phyloP scores from a whole-genome alignment of 2,113 vertebrate species.

The Oncorhynchus mykiss region DNA sequence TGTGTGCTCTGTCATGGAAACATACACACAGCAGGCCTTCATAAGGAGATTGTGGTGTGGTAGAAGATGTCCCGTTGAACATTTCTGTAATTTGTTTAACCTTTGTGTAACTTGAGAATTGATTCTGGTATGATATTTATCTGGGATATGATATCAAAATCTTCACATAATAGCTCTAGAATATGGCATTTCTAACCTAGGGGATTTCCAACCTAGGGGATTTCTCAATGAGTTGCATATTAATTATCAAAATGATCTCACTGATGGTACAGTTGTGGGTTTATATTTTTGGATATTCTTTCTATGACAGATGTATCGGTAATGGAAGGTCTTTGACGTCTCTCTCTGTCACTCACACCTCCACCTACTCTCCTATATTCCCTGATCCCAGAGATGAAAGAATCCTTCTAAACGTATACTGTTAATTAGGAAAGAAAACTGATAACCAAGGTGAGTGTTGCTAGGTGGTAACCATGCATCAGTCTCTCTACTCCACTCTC shows the following conservation, averaged over 20 bases:
- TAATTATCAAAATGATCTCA: too few species aligned
- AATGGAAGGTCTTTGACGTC: not conserved
- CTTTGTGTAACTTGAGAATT: too few species aligned
- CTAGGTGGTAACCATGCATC: constrained; percentile 77
- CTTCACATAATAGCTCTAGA: not conserved
- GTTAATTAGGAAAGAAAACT: constrained; percentile 43
- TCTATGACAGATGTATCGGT: not conserved
- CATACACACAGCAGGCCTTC: not conserved
- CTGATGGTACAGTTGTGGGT: too few species aligned
- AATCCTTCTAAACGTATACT: constrained; percentile 47
- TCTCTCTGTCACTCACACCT: not conserved
- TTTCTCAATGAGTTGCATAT: not conserved
- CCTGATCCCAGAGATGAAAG: constrained; percentile 10
- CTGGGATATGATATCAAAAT: not conserved
- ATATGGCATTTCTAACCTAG: not conserved
- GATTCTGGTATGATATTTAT: too few species aligned
- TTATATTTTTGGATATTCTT: too few species aligned
- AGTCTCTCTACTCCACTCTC: constrained; percentile 31
- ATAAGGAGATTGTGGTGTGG: not conserved
- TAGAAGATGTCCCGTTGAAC: not conserved
- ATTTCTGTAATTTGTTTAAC: too few species aligned
- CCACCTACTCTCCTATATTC: constrained; percentile 19
- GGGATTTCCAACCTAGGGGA: not conserved
- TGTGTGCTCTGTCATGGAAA: not conserved
- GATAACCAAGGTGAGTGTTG: constrained; percentile 63